A percentile compares a stretch with the other conserved stretches of the same genome.
phyloP scores from a whole-genome alignment of 2,113 vertebrate genomes.

The Rhombomys opimus region DNA sequence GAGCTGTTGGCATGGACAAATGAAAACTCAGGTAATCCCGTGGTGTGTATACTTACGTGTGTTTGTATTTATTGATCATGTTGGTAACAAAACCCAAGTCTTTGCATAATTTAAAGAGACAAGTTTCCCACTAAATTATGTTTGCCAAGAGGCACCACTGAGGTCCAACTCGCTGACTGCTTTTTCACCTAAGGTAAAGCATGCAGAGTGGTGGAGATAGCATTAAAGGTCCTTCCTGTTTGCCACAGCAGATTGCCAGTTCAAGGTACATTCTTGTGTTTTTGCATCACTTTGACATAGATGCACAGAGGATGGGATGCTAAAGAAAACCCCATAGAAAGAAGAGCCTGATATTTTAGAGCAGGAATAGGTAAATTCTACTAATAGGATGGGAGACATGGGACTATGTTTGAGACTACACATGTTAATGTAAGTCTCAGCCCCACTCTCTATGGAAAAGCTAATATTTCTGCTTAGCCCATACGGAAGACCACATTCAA shows the following conservation, averaged over 20 bases:
- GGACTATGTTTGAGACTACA: background rate
- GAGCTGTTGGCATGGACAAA: background rate
- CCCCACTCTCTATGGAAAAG: background rate
- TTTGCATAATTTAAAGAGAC: background rate
- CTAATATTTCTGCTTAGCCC: conserved; percentile 28
- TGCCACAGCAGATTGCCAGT: background rate
- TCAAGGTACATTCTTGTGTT: background rate
- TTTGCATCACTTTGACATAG: background rate
- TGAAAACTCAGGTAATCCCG: background rate
- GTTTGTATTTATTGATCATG: background rate
- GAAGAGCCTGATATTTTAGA: background rate
- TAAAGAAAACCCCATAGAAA: background rate
- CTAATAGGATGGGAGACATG: background rate
- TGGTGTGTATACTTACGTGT: background rate
- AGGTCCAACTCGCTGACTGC: background rate
- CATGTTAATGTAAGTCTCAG: conserved; percentile 1
- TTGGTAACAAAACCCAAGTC: background rate
- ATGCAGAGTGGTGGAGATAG: background rate
- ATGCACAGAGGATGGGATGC: background rate
- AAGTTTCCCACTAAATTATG: background rate
- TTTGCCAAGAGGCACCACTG: background rate
- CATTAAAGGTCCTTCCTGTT: background rate
- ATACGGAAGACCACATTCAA: rapidly evolving
- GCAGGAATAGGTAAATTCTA: background rate
- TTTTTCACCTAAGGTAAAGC: background rate